phyloP scores from a whole-genome alignment of 1,140 invertebrate species.

The Drosophila suzukii region DNA sequence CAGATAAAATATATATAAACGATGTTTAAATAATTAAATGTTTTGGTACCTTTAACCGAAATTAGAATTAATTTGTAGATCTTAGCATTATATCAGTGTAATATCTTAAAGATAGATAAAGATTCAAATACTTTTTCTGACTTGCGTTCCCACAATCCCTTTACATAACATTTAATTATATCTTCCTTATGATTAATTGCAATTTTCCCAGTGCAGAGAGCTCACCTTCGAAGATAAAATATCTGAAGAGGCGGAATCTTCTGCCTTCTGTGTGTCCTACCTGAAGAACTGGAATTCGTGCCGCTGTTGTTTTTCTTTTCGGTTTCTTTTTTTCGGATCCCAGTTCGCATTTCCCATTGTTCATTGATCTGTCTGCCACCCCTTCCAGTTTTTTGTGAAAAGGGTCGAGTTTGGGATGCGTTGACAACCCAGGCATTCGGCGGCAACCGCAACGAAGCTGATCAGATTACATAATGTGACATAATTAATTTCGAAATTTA shows the following conservation, averaged over 20 bases:
- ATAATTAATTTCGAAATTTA: constrained; percentile 80
- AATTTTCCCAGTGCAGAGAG: constrained; percentile 20
- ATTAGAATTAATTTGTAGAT: too few species aligned
- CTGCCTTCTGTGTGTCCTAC: constrained; percentile 28
- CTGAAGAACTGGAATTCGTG: constrained; percentile 47
- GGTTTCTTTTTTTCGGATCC: constrained; percentile 32
- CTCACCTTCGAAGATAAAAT: constrained; percentile 24
- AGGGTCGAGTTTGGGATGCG: constrained; percentile 65
- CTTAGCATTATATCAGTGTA: too few species aligned
- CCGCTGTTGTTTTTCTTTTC: constrained; percentile 23
- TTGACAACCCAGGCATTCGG: constrained; percentile 39
- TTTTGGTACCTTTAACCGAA: too few species aligned
- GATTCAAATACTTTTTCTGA: neutral
- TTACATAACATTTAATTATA: neutral
- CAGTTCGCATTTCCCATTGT: constrained; percentile 54
- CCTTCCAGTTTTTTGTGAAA: constrained; percentile 41
- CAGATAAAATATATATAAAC: neutral
- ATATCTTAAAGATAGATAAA: too few species aligned
- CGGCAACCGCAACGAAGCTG: constrained; percentile 59
- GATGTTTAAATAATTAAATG: too few species aligned
- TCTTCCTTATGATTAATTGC: neutral
- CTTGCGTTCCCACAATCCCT: neutral
- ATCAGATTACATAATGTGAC: constrained; percentile 84
- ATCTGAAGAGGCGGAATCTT: constrained; percentile 25
- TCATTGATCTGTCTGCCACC: constrained; percentile 51